Percentiles rank a stretch among this genome's conserved stretches.
Conservation (phyloP, 2,113 vertebrate genomes). For the Salminus brasiliensis region DNA sequence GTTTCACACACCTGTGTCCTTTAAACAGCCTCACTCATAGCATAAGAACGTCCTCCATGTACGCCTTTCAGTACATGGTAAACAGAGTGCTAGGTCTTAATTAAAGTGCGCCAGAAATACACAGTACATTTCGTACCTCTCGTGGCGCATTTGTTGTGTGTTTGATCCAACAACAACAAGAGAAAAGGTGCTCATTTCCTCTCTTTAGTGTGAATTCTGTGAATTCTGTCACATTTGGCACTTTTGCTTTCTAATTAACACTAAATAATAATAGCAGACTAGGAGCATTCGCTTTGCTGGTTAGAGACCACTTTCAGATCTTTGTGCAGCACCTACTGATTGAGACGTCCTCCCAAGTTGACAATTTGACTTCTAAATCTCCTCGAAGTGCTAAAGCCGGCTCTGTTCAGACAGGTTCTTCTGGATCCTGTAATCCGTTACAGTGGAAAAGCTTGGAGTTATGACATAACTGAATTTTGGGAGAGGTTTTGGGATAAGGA, state of each 20-base stretch:
- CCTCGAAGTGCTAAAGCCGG: neutral
- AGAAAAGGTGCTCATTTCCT: neutral
- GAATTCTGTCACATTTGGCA: too few species aligned
- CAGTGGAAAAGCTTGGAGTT: too few species aligned
- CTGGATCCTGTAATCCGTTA: too few species aligned
- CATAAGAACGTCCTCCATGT: neutral
- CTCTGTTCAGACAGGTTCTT: neutral
- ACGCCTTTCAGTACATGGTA: neutral
- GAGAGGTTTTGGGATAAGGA: too few species aligned
- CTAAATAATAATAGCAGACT: neutral
- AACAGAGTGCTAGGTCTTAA: constrained; percentile 24
- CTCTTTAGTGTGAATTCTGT: neutral
- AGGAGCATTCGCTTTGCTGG: neutral
- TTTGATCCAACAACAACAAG: too few species aligned
- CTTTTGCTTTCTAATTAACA: constrained; percentile 4
- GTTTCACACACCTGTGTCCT: constrained; percentile 51
- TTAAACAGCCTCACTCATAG: constrained; percentile 22
- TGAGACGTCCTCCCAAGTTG: neutral
- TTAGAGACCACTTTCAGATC: neutral
- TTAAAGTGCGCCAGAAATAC: constrained; percentile 7
- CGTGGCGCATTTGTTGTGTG: neutral
- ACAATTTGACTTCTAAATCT: neutral
- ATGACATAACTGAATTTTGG: too few species aligned
- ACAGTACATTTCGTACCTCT: neutral
- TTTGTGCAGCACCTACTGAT: neutral